These are phyloP conservation scores for Ridgeia piscesae DNA, from an alignment of 1,140 invertebrate species.

Conservation along the genomic window DNA sequence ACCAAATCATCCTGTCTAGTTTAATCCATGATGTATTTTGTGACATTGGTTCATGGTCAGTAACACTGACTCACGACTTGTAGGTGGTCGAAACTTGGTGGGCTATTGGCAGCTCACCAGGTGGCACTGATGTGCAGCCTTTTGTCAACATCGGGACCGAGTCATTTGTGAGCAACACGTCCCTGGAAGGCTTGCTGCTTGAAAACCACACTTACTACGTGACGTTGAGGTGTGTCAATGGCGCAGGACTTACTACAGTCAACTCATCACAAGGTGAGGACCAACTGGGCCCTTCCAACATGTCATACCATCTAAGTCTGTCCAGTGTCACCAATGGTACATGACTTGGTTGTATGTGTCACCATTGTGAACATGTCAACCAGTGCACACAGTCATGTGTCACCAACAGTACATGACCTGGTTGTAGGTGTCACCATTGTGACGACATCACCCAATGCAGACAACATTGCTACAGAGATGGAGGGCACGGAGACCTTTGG, in stretches of 20 bases:
- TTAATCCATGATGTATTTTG: no score
- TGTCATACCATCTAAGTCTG: neutral
- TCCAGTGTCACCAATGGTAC: neutral
- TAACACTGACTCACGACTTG: neutral
- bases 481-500: no score
- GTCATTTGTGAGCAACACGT: neutral
- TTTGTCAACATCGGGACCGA: neutral
- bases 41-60: no score
- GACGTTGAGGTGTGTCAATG: neutral
- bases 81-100: neutral
- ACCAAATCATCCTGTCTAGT: no score
- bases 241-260: neutral
- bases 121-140: neutral
- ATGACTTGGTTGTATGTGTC: neutral
- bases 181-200: neutral
- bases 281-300: neutral
- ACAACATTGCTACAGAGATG: no score
- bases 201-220: neutral
- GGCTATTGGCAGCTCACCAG: neutral
- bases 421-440: no score
- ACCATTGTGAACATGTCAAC: no score
- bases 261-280: neutral
- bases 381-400: no score
- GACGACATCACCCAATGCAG: no score
- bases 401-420: no score